A percentile compares a stretch with the other conserved stretches of the same genome.
These are phyloP conservation scores for Syrphus vitripennis DNA, from an alignment of 2,888 invertebrate genomes.

Conservation along the genomic window DNA sequence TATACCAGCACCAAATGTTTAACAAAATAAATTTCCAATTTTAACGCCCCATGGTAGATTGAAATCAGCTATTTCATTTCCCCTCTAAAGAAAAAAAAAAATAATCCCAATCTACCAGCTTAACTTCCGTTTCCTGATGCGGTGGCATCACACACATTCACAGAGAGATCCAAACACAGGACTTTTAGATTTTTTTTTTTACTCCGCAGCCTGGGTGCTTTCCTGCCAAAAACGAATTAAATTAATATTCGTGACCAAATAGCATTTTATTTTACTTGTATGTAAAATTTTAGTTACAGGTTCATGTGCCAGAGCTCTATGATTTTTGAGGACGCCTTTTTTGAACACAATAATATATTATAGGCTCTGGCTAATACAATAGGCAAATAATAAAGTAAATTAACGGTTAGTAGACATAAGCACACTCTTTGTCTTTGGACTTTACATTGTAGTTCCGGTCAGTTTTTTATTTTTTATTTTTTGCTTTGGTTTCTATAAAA, in stretches of 20 bases:
- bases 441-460: conserved; percentile 23
- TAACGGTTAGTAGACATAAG: conserved; percentile 21
- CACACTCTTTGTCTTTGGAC: conserved; percentile 32
- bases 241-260: conserved; percentile 70
- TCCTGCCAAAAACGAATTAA: conserved; percentile 62
- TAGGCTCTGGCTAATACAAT: not conserved
- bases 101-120: conserved; percentile 51
- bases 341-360: conserved; percentile 16
- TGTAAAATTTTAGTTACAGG: too few species aligned
- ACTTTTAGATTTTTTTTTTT: not conserved
- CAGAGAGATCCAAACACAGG: not conserved
- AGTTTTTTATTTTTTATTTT: conserved; percentile 20
- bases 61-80: conserved; percentile 63
- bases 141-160: conserved; percentile 23
- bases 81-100: conserved; percentile 7
- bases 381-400: conserved; percentile 14
- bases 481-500: conserved; percentile 8
- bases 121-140: conserved; percentile 56
- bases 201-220: not conserved
- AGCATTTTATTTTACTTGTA: conserved; percentile 43
- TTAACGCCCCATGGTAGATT: conserved; percentile 66
- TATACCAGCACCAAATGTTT: conserved; percentile 22
- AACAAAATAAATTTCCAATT: conserved; percentile 69
- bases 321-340: conserved; percentile 13
- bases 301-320: conserved; percentile 10